phyloP scores from a whole-genome alignment of 2,113 vertebrate genomes.

The Onychostoma macrolepis region DNA sequence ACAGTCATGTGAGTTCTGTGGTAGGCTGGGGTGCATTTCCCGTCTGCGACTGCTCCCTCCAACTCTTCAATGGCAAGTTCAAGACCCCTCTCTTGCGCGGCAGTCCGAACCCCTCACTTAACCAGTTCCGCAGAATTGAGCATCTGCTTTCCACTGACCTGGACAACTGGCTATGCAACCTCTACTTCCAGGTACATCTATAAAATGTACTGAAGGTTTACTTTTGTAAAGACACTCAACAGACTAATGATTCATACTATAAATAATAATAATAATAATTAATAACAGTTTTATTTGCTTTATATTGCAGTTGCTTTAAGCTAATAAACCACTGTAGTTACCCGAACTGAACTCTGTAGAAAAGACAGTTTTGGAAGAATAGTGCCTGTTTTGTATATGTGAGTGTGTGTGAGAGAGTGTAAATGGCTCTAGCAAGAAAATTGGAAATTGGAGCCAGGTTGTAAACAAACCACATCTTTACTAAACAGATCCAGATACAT shows the following conservation, averaged over 20 bases:
- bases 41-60: constrained; percentile 76
- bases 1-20: constrained; percentile 63
- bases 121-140: constrained; percentile 86
- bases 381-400: constrained; percentile 4
- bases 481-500: constrained; percentile 71
- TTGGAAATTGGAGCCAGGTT: constrained; percentile 74
- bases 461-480: constrained; percentile 74
- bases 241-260: not conserved
- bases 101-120: constrained; percentile 72
- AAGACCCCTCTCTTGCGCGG: constrained; percentile 87
- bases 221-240: not conserved
- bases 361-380: not conserved
- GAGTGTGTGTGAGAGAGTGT: constrained; percentile 23
- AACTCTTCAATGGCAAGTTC: constrained; percentile 85
- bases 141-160: constrained; percentile 84
- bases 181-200: constrained; percentile 89
- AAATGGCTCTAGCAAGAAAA: constrained; percentile 67
- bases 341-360: constrained; percentile 4
- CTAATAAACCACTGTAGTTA: constrained; percentile 9
- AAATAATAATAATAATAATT: not conserved
- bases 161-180: constrained; percentile 92
- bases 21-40: constrained; percentile 90
- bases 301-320: not conserved
- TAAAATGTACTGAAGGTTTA: constrained; percentile 17
- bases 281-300: not conserved